Base-by-base conservation (phyloP, 2,888 invertebrate species). In the Drosophila falleni region DNA sequence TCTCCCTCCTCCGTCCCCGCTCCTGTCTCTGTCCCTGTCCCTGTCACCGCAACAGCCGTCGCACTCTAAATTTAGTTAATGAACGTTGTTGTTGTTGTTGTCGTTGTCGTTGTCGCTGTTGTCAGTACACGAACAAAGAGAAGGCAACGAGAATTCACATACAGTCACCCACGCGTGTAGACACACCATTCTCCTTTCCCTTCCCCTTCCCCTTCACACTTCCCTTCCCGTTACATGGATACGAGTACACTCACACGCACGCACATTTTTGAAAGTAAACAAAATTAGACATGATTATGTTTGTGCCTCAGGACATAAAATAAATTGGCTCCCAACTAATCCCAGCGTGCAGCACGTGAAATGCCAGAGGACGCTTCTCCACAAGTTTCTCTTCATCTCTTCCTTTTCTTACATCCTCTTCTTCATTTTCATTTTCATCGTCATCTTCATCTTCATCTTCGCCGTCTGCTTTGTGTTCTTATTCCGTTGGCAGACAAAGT, bases 261-360 rank as follows among this genome's bases (percentile, higher is more conserved):
- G 74, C 85, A 81, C 83, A 80, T 87, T 89, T 87, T 88, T 80
- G 84, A 80, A 86, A 84, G 82, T 87, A 89, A 89, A 87, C 90
- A 89, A 87, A 89, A 87, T 87, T 87, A 87, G 87, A 87, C 76
- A 85, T 87, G 87, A 89, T 87, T 86, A 89, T 89, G 86, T 89
- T 89, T 89, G 88, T 86, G 86, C 75, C 77, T 77, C 62, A 78
- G 79, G 84, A 75, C 89, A 89, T 89, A 86, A 87, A 87, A 87
- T 89, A 87, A 87, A 87, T 87, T 87, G 89, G 87, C 87, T 89
- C 75, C 87, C 72, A 82, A 89, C 87, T 85, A 87, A 87, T 89
- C 85, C 85, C 82, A 72, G 66, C 64, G 65, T 72, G 71, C 81
- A 87, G 71, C 81, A 87, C 85, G 80, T 81, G 85, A 78, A 80